Evolutionary conservation across 1,140 invertebrate species (phyloP), one percentile per base, ranked within the genome.

Genomic region (Hyposmocoma kahamanoa): DNA sequence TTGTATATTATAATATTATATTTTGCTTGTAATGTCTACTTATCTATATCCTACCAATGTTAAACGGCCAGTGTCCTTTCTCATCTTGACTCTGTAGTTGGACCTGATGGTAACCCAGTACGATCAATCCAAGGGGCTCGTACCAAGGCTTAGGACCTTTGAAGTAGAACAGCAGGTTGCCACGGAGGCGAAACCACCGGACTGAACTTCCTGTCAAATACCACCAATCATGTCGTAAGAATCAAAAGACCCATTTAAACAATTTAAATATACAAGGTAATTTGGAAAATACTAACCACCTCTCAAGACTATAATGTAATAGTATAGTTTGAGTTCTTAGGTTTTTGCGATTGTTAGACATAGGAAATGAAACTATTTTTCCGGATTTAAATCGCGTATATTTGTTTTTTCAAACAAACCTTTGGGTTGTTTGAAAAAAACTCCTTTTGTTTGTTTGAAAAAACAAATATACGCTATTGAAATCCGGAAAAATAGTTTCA

Each of bases 151-250:
- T 95, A 55, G 92, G 90, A 20, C 92, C 93, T 83, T 97, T 97
- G 77, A 97, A 93, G 85, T 97, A 98, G 88, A 99, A 98, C 41
- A 99, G 85, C 2, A 98, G 86, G 87, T 98, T 98, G 45, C 97
- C 97, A 67, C 95, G 90, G 15, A 98, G 88, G 50, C 96, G 91
- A 87, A 96, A 98, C 93, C 95, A 97, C 77, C 96, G 87, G 72
- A 96, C 92, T 53, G 92, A 87, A 79, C 90, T 94, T 53, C 94
- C 96, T 97, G 84, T 36, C n/a, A 38, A 17, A 17, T 1, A 38
- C 13, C 2, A 30, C 2, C 2, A 10, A 30, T 3, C 2, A 30
- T 30, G 28, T 30, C 6, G 13, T 30, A n/a, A n/a, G n/a, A n/a
- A n/a, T n/a, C n/a, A n/a, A n/a, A n/a, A n/a, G 24, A 26, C 24